Percentiles rank a stretch among this genome's conserved stretches.
These are phyloP conservation scores for Manis crassicaudata DNA, from an alignment of 2,797 vertebrate genomes.

Conservation along the genomic window DNA sequence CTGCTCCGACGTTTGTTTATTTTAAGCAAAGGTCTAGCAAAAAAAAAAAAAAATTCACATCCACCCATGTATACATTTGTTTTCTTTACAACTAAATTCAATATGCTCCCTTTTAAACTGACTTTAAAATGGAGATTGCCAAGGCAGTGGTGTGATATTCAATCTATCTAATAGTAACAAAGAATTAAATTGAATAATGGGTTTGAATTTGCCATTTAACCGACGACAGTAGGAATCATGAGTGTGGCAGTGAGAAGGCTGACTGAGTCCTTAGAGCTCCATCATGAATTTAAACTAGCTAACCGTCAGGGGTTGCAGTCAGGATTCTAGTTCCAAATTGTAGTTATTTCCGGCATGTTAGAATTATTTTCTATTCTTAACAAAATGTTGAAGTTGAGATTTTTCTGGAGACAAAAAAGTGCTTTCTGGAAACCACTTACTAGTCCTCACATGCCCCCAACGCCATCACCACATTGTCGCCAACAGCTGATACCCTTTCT, in stretches of 20 bases:
- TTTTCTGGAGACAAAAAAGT: neutral
- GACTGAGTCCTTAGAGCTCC: neutral
- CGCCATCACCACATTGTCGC: neutral
- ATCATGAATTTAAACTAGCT: neutral
- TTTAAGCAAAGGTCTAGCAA: neutral
- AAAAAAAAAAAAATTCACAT: neutral
- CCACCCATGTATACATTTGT: neutral
- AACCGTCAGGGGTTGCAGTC: neutral
- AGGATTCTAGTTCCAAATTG: neutral
- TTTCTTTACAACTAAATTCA: neutral
- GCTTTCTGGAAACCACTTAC: neutral
- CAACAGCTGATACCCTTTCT: neutral
- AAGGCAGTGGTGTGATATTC: neutral
- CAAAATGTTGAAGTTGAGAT: neutral
- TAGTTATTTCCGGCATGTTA: neutral
- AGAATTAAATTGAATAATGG: neutral
- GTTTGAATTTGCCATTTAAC: neutral
- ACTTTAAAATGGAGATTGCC: neutral
- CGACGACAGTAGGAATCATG: neutral
- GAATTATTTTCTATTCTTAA: neutral
- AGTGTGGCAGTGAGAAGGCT: neutral
- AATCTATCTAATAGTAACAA: neutral
- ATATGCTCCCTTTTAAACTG: neutral
- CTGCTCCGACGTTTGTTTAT: constrained; percentile 30
- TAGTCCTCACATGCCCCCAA: no score